These are phyloP conservation scores for Anagyrus pseudococci DNA, from an alignment of 2,888 invertebrate genomes.

Conservation along the genomic window DNA sequence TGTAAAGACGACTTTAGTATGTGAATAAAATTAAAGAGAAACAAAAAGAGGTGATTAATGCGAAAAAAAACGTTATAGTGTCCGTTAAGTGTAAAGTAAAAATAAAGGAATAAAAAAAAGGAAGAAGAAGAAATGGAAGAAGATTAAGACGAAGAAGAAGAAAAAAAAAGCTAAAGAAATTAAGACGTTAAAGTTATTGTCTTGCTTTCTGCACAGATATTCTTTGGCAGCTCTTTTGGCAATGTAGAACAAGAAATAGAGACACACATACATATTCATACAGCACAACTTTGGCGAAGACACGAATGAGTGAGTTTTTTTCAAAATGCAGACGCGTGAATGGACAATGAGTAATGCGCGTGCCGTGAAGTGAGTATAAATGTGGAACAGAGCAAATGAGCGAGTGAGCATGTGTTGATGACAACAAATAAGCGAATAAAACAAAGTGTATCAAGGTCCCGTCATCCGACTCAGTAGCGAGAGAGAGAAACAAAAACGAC, in stretches of 20 bases:
- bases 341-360: conserved; percentile 19
- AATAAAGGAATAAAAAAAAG: conserved; percentile 44
- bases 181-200: conserved; percentile 49
- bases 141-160: conserved; percentile 47
- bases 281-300: conserved; percentile 42
- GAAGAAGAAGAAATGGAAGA: conserved; percentile 44
- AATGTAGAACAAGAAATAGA: conserved; percentile 44
- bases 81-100: conserved; percentile 49
- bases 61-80: conserved; percentile 54
- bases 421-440: conserved; percentile 41
- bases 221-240: conserved; percentile 50
- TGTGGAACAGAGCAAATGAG: not conserved
- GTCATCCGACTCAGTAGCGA: conserved; percentile 58
- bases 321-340: conserved; percentile 13
- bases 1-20: conserved; percentile 59
- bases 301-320: conserved; percentile 22
- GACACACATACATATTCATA: conserved; percentile 41
- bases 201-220: conserved; percentile 48
- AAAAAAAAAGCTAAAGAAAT: conserved; percentile 46
- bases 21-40: conserved; percentile 56
- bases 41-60: conserved; percentile 47
- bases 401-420: conserved; percentile 24
- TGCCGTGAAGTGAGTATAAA: not conserved
- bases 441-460: conserved; percentile 52
- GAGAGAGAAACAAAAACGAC: conserved; percentile 24